These are phyloP conservation scores for Iphiclides podalirius DNA, from an alignment of 2,888 invertebrate genomes.

Conservation along the genomic window DNA sequence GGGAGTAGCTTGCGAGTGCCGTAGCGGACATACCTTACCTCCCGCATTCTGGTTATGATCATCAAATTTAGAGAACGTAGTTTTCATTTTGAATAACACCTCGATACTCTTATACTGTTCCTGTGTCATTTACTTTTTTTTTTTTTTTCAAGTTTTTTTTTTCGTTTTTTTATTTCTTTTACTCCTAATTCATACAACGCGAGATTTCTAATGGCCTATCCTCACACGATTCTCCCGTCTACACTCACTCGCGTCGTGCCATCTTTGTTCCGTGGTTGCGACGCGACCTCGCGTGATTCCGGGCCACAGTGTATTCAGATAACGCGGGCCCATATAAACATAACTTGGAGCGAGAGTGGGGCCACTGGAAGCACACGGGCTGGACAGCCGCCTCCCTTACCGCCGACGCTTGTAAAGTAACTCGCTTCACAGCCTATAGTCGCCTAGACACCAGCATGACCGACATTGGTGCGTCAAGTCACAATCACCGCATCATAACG, in stretches of 20 bases:
- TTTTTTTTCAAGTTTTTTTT: slow-evolving; percentile 57
- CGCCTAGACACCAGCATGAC: slow-evolving; percentile 31
- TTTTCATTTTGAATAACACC: slow-evolving; percentile 79
- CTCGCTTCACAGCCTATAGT: slow-evolving; percentile 17
- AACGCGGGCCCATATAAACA: slow-evolving; percentile 27
- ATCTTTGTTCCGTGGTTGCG: too few relatives aligned
- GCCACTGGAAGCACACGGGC: slow-evolving; percentile 78
- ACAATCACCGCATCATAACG: slow-evolving; percentile 52
- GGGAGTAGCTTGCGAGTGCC: slow-evolving; percentile 84
- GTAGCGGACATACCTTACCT: slow-evolving; percentile 78
- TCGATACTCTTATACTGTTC: slow-evolving; percentile 61
- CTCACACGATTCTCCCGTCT: slow-evolving; percentile 64
- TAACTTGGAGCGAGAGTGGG: slow-evolving; percentile 39
- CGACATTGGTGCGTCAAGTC: slow-evolving; percentile 18
- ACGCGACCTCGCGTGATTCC: too few relatives aligned
- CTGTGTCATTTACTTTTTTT: slow-evolving; percentile 62
- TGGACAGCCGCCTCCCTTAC: slow-evolving; percentile 55
- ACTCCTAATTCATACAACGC: slow-evolving; percentile 68
- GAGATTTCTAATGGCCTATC: slow-evolving; percentile 69
- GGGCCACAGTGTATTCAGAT: slow-evolving; percentile 34
- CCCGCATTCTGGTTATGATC: slow-evolving; percentile 82
- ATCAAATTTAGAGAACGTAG: slow-evolving; percentile 79
- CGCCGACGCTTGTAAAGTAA: slow-evolving; percentile 32
- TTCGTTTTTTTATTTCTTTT: slow-evolving; percentile 48
- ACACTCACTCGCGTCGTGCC: too few relatives aligned